Base-by-base conservation (phyloP, 2,888 invertebrate genomes). In the Noctua janthe region DNA sequence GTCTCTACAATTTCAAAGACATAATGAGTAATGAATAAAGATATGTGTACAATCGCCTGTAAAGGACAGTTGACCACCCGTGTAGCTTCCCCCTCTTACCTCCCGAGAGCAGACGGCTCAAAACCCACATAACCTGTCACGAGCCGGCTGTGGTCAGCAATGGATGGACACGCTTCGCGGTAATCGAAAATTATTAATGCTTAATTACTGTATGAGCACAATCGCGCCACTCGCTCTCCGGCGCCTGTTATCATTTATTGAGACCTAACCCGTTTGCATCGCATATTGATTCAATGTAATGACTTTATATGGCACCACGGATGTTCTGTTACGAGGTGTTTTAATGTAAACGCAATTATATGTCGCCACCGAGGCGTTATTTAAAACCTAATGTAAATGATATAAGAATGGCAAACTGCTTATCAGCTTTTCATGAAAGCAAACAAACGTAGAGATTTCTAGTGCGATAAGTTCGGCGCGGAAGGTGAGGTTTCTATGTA, bases 121-220 rank as follows among this genome's bases (percentile, higher is more conserved):
- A 91, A 91, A 94, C 94, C 93, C 91, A 94, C 94, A 92, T 92
- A 95, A 95, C 95, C 95, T 93, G 95, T 95, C 94, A 91, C 83
- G 88, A 84, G 87, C 90, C 90, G 88, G 84, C 88, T 86, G 87
- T 90, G 89, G 90, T 90, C 92, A 88, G 90, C 90, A 86, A 89
- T 88, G 90, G 87, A 90, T 91, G 90, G 93, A 92, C 93, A 94
- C 92, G 94, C 93, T 93, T 88, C 90, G 90, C 91, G 90, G 92
- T 94, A 95, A 95, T 95, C 95, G 94, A 95, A 96, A 95, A 95
- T 95, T 94, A 92, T 94, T 92, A 94, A 95, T 94, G 92, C 92
- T 93, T 95, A 94, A 95, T 95, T 95, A 89, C 90, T 89, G 91
- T 87, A 89, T 88, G 88, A 91, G 82, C 89, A 91, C 90, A 91